Conservation (phyloP, 2,888 invertebrate genomes). For the Heteromurus nitidus region DNA sequence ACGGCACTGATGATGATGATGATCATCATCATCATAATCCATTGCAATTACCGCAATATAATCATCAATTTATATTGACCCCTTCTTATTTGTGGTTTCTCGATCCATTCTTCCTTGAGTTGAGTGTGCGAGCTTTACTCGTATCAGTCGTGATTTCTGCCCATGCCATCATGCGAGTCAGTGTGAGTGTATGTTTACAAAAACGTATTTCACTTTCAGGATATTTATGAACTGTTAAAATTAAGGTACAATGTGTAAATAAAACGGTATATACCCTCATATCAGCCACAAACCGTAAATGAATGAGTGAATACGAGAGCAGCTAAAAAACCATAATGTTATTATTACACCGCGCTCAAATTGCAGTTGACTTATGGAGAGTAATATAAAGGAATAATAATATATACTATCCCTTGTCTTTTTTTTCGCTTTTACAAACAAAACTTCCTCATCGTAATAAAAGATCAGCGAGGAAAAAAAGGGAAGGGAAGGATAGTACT, state of each 20-base stretch:
- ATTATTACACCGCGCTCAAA: conserved; percentile 27
- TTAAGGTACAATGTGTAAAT: conserved; percentile 50
- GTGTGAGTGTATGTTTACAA: conserved; percentile 5
- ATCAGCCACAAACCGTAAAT: conserved; percentile 18
- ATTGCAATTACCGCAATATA: conserved; percentile 59
- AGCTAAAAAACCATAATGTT: conserved; percentile 26
- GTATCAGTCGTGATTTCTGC: conserved; percentile 11
- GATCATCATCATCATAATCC: conserved; percentile 41
- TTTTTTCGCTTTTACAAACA: too few species aligned
- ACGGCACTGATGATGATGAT: conserved; percentile 29
- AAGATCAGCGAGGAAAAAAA: neutral
- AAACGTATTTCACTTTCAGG: conserved; percentile 17
- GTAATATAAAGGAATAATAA: conserved; percentile 33
- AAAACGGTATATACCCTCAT: conserved; percentile 53
- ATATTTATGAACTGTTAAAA: conserved; percentile 54
- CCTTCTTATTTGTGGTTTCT: conserved; percentile 49
- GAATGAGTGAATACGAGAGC: neutral
- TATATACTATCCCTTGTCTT: neutral
- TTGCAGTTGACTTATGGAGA: conserved; percentile 30
- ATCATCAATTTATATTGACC: conserved; percentile 60
- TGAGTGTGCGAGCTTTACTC: neutral
- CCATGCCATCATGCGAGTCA: neutral
- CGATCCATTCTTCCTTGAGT: too few species aligned
- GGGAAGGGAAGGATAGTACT: neutral
- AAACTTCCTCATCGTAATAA: too few species aligned